Base-by-base conservation (phyloP, 2,113 vertebrate genomes). In the Alexandromys fortis region DNA sequence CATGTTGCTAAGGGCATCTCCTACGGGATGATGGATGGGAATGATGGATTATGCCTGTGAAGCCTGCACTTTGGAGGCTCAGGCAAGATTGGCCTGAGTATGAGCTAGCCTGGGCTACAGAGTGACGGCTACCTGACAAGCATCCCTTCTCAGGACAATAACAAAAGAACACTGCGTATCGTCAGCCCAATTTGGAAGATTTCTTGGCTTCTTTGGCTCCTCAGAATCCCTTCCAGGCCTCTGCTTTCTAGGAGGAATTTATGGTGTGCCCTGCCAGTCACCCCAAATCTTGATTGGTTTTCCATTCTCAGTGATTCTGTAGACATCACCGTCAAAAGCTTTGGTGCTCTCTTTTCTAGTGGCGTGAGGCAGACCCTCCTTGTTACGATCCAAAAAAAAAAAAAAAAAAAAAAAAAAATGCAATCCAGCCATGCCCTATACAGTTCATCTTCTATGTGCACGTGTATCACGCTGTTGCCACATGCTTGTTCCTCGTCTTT, bases 371-470 rank as follows among this genome's bases (percentile, higher is more conserved):
- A 72, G 95, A 82, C 38, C 61, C 73, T 33, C 89, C 73, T 79
- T 83, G 89, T 92, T 89, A 68, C 13, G 38, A 52, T 86, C 65
- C 63, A 49, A 76, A 30, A 61, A 49, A 93, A 49, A 93, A 49
- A 76, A 49, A 76, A 30, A 61, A 49, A 93, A 49, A 93, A 49
- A 76, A 30, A 61, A 49, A 90, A 94, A 92, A 89, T 55, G 68
- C 63, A 92, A 87, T 92, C 45, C 52, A 22, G 16, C 21, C n/a
- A 73, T 6, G n/a, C 55, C 22, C 79, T 17, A 42, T 13, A 9
- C 7, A 10, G 4, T 5, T 45, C 14, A 17, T 11, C n/a, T 19
- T 38, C 6, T 65, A 38, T 65, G 24, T 73, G 35, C 30, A 49
- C 2, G 10, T 5, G 8, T 17, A 70, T 35, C 42, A n/a, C 26